These are phyloP conservation scores for Sciurus niger DNA, from an alignment of 2,113 vertebrate genomes.

Conservation along the genomic window DNA sequence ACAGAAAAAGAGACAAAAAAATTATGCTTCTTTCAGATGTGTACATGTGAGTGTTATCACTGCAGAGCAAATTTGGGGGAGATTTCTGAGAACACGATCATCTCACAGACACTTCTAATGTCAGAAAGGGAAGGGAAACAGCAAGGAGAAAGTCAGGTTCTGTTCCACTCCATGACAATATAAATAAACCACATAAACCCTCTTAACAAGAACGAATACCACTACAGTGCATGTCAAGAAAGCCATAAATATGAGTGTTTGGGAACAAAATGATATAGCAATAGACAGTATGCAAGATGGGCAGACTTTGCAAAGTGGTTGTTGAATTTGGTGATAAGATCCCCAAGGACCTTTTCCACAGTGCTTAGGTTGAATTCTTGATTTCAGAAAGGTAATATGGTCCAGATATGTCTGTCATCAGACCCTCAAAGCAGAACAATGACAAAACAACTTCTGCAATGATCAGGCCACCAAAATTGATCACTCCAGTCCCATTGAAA, in stretches of 20 bases:
- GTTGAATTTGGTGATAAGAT: background rate
- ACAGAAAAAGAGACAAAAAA: background rate
- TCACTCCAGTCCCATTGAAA: background rate
- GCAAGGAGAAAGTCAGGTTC: background rate
- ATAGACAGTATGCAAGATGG: background rate
- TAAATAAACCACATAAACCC: background rate
- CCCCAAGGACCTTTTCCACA: background rate
- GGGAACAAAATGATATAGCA: background rate
- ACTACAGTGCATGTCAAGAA: background rate
- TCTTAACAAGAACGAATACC: background rate
- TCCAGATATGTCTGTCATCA: background rate
- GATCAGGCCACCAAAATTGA: background rate
- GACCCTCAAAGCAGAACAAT: background rate
- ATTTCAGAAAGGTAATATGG: background rate
- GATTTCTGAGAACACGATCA: background rate
- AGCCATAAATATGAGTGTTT: background rate
- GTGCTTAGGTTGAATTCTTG: background rate
- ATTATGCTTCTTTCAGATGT: background rate
- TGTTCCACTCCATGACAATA: background rate
- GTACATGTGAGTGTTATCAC: background rate
- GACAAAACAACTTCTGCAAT: background rate
- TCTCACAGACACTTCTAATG: background rate
- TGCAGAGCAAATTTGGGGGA: background rate
- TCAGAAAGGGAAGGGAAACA: background rate
- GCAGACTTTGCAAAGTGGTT: background rate